Evolutionary conservation across 2,113 vertebrate species (phyloP), one percentile per base, ranked within the genome.

Genomic region (Nothobranchius kuhntae): DNA sequence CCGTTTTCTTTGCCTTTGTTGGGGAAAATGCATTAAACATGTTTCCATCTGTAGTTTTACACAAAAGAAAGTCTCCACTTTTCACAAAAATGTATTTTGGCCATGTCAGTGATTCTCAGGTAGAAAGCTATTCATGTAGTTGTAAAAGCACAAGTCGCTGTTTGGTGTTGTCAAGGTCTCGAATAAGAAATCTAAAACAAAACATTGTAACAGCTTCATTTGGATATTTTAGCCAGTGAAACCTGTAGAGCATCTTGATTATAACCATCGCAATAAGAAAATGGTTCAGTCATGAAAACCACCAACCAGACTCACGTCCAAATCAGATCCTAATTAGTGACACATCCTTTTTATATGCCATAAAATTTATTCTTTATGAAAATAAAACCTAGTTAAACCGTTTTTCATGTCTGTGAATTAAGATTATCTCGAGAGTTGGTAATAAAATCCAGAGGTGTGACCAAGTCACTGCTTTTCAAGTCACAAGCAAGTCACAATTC

Each of bases 1-100:
- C 68, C 73, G 70, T 84, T 78, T 77, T 40, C 36, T 5, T n/a
- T 44, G 38, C 11, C 17, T 70, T 76, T 58, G 63, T 52, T 47
- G 67, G 53, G 73, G 61, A 78, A 75, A 45, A 4, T 1, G 61
- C 67, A 83, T 60, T 56, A 63, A 54, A 45, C 53, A 58, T 26
- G 38, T 47, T 46, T 68, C 30, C 21, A 64, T 77, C 75, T 84
- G 42, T 62, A 71, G 17, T 42, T 68, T 83, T 54, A 62, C 7
- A 36, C 64, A 53, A 56, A 57, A 51, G 35, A 6, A 79, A 40
- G 61, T 14, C 1, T 45, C 30, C n/a, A 60, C 15, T 6, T 5
- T 48, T 48, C 15, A 51, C 15, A 7, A 50, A 4, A 50, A 50
- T 44, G 12, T 10, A 63, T 17, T 61, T 61, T 36, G 61, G 60